A percentile compares a stretch with the other conserved stretches of the same genome.
phyloP scores from a whole-genome alignment of 2,797 vertebrate genomes.

The Microctenopoma stevenorrisi region DNA sequence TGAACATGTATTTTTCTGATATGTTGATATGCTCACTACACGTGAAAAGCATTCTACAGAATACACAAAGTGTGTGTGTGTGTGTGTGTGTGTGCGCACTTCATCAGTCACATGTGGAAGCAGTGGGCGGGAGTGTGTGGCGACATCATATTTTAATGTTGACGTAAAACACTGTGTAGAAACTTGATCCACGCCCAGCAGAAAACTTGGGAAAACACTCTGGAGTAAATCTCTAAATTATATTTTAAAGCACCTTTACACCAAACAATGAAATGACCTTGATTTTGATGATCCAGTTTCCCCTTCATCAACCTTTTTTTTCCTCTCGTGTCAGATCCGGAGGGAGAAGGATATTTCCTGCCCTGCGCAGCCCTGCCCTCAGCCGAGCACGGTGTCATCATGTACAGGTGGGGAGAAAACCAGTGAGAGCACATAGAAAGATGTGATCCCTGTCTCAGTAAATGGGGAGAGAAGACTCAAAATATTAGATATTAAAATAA shows the following conservation, averaged over 20 bases:
- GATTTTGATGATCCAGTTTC: not conserved
- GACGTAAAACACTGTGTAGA: not conserved
- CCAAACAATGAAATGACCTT: not conserved
- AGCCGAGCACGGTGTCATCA: slow-evolving; percentile 17
- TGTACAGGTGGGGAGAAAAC: slow-evolving; percentile 42
- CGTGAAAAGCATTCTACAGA: not conserved
- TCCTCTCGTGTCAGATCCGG: slow-evolving; percentile 55
- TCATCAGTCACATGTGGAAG: slow-evolving; percentile 15
- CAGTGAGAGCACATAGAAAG: not conserved
- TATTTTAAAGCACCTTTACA: too few relatives aligned
- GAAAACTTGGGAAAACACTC: not conserved
- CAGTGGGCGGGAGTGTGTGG: slow-evolving; percentile 1
- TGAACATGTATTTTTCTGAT: not conserved
- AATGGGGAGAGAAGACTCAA: too few relatives aligned
- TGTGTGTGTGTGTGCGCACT: not conserved
- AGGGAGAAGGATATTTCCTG: slow-evolving; percentile 51
- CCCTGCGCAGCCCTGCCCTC: slow-evolving; percentile 28
- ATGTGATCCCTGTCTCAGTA: not conserved
- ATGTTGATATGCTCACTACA: slow-evolving; percentile 12
- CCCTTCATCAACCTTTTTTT: not conserved
- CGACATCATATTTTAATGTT: not conserved
- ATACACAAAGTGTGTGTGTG: not conserved
- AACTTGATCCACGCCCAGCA: not conserved
- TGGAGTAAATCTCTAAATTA: too few relatives aligned
- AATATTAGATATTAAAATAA: too few relatives aligned